Percentiles rank a stretch among this genome's conserved stretches.
phyloP scores from a whole-genome alignment of 2,113 vertebrate species.

The Dermatemys mawii region DNA sequence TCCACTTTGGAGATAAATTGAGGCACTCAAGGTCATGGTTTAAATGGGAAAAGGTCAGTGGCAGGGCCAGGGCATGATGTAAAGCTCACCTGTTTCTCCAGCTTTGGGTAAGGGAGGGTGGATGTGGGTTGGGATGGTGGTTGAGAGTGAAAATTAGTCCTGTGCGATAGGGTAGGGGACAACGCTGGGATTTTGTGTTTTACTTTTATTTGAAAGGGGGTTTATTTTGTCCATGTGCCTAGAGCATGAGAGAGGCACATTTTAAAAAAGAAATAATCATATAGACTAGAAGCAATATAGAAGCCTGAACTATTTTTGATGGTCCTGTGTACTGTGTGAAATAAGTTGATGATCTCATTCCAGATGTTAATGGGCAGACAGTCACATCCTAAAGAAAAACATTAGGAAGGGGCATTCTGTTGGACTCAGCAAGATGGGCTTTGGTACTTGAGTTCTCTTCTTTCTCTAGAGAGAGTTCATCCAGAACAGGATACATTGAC shows the following conservation, averaged over 20 bases:
- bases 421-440: background rate
- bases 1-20: background rate
- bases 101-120: background rate
- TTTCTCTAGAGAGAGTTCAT: background rate
- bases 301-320: background rate
- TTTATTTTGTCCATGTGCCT: background rate
- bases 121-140: background rate
- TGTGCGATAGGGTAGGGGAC: background rate
- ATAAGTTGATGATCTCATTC: background rate
- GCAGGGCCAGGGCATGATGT: background rate
- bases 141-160: background rate
- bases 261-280: background rate
- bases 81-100: background rate
- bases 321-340: fast-evolving
- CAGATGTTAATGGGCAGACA: background rate
- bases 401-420: background rate
- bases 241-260: background rate
- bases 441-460: background rate
- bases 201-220: background rate
- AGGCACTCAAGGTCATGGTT: background rate
- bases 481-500: background rate
- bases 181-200: background rate
- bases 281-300: background rate
- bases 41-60: background rate
- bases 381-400: background rate